Conservation (phyloP, 64 coral and sea anemone species). For the Montipora cactus region DNA sequence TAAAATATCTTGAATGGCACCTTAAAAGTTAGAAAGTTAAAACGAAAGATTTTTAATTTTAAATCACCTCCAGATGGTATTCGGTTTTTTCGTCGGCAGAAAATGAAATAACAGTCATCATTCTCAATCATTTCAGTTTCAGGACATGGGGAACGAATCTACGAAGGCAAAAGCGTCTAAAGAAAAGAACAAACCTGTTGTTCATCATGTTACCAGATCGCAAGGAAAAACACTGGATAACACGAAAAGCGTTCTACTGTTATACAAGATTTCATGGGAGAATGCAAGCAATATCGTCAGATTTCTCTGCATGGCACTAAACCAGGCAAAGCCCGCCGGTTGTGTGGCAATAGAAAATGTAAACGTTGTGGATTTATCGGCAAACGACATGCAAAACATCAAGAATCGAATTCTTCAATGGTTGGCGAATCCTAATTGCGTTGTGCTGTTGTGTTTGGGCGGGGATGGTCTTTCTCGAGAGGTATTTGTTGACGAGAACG, state of each 20-base stretch:
- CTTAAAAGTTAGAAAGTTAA: slow-evolving; percentile 5
- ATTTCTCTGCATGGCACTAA: slow-evolving; percentile 5
- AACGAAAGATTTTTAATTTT: not conserved
- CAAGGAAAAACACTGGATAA: not conserved
- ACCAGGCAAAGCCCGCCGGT: slow-evolving; percentile 28
- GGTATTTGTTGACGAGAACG: not conserved
- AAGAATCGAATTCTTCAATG: not conserved
- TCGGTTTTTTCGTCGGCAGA: not conserved
- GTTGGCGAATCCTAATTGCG: not conserved
- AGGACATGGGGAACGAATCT: slow-evolving; percentile 1
- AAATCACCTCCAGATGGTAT: not conserved
- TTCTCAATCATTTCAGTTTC: not conserved
- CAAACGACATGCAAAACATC: not conserved
- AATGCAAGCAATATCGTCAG: not conserved
- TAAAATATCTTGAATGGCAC: slow-evolving; percentile 11
- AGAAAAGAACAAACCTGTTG: not conserved
- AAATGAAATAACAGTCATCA: not conserved
- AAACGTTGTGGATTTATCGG: slow-evolving; percentile 27
- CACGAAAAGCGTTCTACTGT: not conserved
- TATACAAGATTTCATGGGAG: slow-evolving; percentile 1
- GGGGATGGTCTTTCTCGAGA: not conserved
- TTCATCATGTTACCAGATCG: not conserved
- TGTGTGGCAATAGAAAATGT: not conserved
- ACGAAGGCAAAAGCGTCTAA: not conserved
- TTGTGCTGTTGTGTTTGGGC: not conserved